Percentiles rank a stretch among this genome's conserved stretches.
phyloP scores from a whole-genome alignment of 2,888 invertebrate genomes.

The Leptinotarsa rubiginosa region DNA sequence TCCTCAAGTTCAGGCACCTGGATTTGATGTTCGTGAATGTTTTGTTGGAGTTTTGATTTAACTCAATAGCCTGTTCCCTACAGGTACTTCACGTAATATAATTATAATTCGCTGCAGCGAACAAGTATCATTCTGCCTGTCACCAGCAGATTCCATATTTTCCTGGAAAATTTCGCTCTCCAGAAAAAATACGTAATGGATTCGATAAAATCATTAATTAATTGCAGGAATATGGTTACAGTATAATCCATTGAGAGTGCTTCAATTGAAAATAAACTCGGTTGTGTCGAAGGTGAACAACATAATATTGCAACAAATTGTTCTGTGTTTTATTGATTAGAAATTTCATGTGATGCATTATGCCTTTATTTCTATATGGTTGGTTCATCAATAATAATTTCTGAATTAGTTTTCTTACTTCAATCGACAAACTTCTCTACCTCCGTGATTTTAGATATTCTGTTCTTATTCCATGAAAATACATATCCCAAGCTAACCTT shows the following conservation, averaged over 20 bases:
- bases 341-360: no score
- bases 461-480: no score
- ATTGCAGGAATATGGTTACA: neutral
- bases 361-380: no score
- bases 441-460: no score
- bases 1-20: neutral
- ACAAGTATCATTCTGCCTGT: conserved; percentile 23
- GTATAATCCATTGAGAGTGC: neutral
- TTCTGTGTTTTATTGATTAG: no score
- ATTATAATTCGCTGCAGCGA: conserved; percentile 19
- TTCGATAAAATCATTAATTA: conserved; percentile 14
- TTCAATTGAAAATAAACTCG: no score
- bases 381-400: no score
- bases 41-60: conserved; percentile 1
- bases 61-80: conserved; percentile 4
- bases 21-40: conserved; percentile 8
- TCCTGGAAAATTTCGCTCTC: neutral
- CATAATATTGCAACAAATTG: no score
- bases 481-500: no score
- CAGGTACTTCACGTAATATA: conserved; percentile 21
- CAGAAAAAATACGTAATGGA: neutral
- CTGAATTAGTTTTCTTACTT: no score
- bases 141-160: conserved; percentile 17
- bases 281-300: no score
- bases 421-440: no score